Conservation (phyloP, 1,140 invertebrate species). For the Dreissena polymorpha region DNA sequence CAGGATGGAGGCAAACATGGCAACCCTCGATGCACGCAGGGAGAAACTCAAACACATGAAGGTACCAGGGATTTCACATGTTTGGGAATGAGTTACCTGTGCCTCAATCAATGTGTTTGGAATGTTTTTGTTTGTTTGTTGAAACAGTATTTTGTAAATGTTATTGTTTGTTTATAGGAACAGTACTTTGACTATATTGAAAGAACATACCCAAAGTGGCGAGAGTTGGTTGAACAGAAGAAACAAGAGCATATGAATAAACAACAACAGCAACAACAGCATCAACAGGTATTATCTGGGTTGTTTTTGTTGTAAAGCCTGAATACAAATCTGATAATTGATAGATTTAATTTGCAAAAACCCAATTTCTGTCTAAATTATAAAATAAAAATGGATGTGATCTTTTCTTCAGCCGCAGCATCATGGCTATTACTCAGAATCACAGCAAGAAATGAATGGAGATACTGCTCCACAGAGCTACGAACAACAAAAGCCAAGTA, state of each 20-base stretch:
- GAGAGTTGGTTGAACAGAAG: slow-evolving; percentile 64
- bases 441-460: no score
- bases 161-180: slow-evolving; percentile 15
- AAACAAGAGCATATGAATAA: slow-evolving; percentile 52
- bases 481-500: neutral
- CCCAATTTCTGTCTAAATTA: no score
- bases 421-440: no score
- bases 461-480: no score
- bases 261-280: slow-evolving; percentile 42
- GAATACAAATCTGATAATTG: no score
- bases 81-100: neutral
- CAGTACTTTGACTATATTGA: slow-evolving; percentile 63
- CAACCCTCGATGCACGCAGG: slow-evolving; percentile 68
- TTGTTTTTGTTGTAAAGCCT: no score
- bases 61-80: slow-evolving; percentile 57
- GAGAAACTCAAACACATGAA: slow-evolving; percentile 72
- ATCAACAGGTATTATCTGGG: slow-evolving; percentile 31
- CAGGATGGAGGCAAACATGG: slow-evolving; percentile 71
- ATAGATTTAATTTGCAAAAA: no score
- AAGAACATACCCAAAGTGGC: slow-evolving; percentile 75
- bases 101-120: no score
- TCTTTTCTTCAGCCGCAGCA: no score
- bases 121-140: no score
- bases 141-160: no score
- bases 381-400: no score